Evolutionary conservation across 2,888 invertebrate species (phyloP).

Genomic region (Lithosia quadra): DNA sequence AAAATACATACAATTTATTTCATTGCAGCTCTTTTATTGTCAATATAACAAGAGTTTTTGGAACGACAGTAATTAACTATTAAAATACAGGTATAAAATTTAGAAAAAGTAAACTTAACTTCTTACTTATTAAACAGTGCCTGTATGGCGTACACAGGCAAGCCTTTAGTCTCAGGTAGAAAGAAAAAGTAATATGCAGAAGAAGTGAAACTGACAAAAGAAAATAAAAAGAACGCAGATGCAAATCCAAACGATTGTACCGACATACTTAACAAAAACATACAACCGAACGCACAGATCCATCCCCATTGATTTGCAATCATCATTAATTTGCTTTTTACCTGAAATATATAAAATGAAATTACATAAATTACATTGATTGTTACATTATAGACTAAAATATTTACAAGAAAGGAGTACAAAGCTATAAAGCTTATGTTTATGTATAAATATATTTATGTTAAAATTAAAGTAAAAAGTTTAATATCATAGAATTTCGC

Average conservation of each 20-base stretch:
- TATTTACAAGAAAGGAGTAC: too few relatives aligned
- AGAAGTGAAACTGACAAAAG: conserved; percentile 57
- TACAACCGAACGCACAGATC: neutral
- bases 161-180: conserved; percentile 68
- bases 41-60: too few relatives aligned
- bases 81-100: too few relatives aligned
- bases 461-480: too few relatives aligned
- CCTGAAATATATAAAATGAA: neutral
- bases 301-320: neutral
- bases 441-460: too few relatives aligned
- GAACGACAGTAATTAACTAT: too few relatives aligned
- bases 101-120: neutral
- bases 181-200: conserved; percentile 54
- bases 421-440: too few relatives aligned
- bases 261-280: neutral
- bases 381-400: too few relatives aligned
- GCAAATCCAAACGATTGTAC: neutral
- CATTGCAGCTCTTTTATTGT: too few relatives aligned
- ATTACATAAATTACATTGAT: too few relatives aligned
- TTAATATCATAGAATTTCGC: too few relatives aligned
- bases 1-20: too few relatives aligned
- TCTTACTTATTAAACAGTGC: conserved; percentile 36
- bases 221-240: conserved; percentile 53
- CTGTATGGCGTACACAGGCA: conserved; percentile 65
- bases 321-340: neutral